Conservation (phyloP, 2,888 invertebrate species). For the Blastobasis adustella region DNA sequence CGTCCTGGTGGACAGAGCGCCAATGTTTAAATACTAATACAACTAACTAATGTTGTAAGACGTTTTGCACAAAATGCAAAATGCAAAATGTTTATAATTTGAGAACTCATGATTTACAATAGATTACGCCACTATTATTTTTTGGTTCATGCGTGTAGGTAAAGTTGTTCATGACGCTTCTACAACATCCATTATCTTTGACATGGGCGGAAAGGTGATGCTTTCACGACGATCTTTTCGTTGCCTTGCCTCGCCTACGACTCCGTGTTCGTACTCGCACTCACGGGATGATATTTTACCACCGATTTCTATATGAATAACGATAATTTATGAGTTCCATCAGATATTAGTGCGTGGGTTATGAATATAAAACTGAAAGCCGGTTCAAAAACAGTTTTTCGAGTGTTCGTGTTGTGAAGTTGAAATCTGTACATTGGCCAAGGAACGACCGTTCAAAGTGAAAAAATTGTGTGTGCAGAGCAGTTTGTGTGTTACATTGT, state of each 20-base stretch:
- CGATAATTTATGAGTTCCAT: constrained; percentile 41
- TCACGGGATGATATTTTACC: constrained; percentile 56
- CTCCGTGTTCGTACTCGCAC: constrained; percentile 68
- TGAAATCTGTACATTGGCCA: constrained; percentile 39
- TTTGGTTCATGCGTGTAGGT: too few species aligned
- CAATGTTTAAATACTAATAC: too few species aligned
- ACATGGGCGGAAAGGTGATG: constrained; percentile 47
- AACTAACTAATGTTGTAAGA: too few species aligned
- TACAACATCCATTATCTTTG: constrained; percentile 7
- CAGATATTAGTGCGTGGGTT: constrained; percentile 38
- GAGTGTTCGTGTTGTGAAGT: constrained; percentile 50
- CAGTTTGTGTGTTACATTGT: constrained; percentile 52
- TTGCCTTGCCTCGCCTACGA: constrained; percentile 52
- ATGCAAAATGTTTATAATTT: too few species aligned
- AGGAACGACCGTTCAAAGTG: constrained; percentile 43
- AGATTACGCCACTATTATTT: too few species aligned
- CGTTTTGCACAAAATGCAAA: too few species aligned
- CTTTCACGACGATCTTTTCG: constrained; percentile 51
- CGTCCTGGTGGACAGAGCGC: too few species aligned
- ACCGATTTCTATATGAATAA: constrained; percentile 52
- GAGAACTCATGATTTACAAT: too few species aligned
- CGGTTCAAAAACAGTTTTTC: constrained; percentile 31
- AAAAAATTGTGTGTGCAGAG: constrained; percentile 54
- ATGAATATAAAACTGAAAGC: constrained; percentile 41
- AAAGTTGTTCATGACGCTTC: too few species aligned